Evolutionary conservation across 2,113 vertebrate genomes (phyloP), one percentile per base, ranked within the genome.

Genomic region (Cryptoleucopteryx plumbea): DNA sequence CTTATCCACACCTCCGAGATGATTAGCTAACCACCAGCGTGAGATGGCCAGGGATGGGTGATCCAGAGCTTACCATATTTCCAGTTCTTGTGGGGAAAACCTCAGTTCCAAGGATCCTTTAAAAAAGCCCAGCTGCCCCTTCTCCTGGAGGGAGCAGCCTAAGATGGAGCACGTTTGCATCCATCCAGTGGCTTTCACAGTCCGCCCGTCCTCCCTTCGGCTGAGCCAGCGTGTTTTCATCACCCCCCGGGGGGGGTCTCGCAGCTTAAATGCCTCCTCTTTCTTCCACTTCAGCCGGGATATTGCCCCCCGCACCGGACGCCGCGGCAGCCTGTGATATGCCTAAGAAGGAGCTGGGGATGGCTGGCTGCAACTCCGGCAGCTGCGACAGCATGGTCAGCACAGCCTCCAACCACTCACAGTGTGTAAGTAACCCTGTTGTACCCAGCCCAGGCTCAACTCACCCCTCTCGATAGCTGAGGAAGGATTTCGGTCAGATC

Each of bases 361-460:
- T 96, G 97, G 89, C 96, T 80, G 98, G 97, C 92, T 93, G 97
- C 65, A 98, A 98, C 93, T 96, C 97, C 0, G 98, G 98, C 61
- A 99, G 99, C 98, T 98, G 98, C 13, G 98, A 99, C 98, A 99
- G 98, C 77, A 97, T 98, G 93, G 97, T 97, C 97, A 99, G 99
- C 93, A 96, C 96, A 15, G 96, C 98, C 72, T 99, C 99, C 93
- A 90, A 93, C 90, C 97, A 56, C 94, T 98, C 98, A 0, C 98
- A 96, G 96, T 94, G 91, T 83, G 99, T 99, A 98, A 98, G 99
- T 99, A 93, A 82, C 50, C 38, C 75, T 3, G 0, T 42, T 9
- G 8, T 11, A 15, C 81, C 81, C 81, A 65, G 18, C 22, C 42
- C 3, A 1, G 59, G 62, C 72, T 72, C 72, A 3, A 1, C 20